Percentiles rank a stretch among this genome's conserved stretches.
Conservation (phyloP, 2,888 invertebrate genomes). For the Phlogophora meticulosa region DNA sequence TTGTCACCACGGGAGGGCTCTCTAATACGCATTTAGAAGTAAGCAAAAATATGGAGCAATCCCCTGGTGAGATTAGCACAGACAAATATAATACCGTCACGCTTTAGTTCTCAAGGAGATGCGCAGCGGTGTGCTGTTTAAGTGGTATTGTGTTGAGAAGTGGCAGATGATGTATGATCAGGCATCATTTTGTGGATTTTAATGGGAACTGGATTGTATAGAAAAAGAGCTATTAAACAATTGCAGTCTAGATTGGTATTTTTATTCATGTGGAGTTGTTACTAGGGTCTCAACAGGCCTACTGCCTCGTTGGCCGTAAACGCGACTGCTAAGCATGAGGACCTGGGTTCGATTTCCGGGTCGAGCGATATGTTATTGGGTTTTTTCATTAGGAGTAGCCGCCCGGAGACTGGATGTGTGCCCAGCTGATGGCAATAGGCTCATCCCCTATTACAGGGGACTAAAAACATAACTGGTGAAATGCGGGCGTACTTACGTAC, state of each 20-base stretch:
- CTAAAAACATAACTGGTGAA: too few species aligned
- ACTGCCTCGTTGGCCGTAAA: too few species aligned
- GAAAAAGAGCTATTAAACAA: not conserved
- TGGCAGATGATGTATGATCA: conserved; percentile 16
- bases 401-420: too few species aligned
- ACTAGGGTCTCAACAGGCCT: too few species aligned
- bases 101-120: conserved; percentile 20
- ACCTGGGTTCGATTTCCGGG: too few species aligned
- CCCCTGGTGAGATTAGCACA: conserved; percentile 48
- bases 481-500: too few species aligned
- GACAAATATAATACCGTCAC: conserved; percentile 37
- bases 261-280: too few species aligned
- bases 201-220: conserved; percentile 16
- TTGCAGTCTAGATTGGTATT: not conserved
- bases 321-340: too few species aligned
- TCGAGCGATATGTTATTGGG: too few species aligned
- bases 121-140: not conserved
- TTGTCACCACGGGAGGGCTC: conserved; percentile 66
- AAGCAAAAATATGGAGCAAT: conserved; percentile 33
- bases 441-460: too few species aligned
- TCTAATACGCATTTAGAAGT: conserved; percentile 55
- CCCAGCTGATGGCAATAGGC: too few species aligned
- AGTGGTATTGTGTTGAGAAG: conserved; percentile 30
- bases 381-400: too few species aligned
- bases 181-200: not conserved